These are phyloP conservation scores for Apostichopus parvimensis DNA, from an alignment of 35 echinoderm and acorn worm genomes.

Conservation along the genomic window DNA sequence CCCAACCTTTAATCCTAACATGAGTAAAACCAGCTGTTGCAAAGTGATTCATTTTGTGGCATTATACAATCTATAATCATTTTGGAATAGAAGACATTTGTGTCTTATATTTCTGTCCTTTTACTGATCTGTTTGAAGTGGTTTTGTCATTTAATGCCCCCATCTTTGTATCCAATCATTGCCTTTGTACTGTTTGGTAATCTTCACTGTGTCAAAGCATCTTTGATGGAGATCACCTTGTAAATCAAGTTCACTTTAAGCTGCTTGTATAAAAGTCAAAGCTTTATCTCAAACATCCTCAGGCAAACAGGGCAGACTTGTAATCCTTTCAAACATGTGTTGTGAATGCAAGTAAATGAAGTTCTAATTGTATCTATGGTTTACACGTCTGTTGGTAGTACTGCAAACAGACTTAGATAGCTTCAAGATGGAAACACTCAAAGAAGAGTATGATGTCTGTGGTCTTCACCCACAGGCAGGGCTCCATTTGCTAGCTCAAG, in stretches of 20 bases:
- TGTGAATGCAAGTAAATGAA: neutral
- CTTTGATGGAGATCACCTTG: constrained; percentile 17
- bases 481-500: too few relatives aligned
- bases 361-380: neutral
- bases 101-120: neutral
- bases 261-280: neutral
- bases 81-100: too few relatives aligned
- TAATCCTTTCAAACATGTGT: constrained; percentile 17
- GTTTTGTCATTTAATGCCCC: neutral
- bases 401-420: neutral
- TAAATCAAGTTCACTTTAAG: constrained; percentile 16
- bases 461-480: too few relatives aligned
- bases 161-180: neutral
- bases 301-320: constrained; percentile 16
- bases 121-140: neutral
- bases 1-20: too few relatives aligned
- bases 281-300: constrained; percentile 24
- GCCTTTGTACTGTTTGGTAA: neutral
- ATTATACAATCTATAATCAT: too few relatives aligned
- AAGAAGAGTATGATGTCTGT: too few relatives aligned
- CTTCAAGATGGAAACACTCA: too few relatives aligned
- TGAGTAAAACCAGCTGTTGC: too few relatives aligned
- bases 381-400: neutral
- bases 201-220: neutral
- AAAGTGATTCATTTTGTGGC: too few relatives aligned